phyloP scores from a whole-genome alignment of 2,113 vertebrate species.

The Apodemus sylvaticus region DNA sequence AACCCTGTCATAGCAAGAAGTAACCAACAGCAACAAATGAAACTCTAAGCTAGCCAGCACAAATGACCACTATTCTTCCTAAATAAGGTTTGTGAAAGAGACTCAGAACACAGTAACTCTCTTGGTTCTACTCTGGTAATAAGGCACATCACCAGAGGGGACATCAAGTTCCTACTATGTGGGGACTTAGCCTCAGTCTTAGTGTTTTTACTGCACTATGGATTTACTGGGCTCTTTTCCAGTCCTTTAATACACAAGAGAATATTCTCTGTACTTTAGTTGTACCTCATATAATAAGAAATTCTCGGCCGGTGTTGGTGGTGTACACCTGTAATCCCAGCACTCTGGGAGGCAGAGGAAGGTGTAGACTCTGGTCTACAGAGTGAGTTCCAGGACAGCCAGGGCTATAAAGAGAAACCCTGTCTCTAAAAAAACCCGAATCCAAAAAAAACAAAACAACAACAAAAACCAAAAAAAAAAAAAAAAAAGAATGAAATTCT shows the following conservation, averaged over 20 bases:
- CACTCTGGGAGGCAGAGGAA: too few relatives aligned
- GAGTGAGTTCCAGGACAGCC: too few relatives aligned
- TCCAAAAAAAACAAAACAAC: too few relatives aligned
- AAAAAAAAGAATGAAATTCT: too few relatives aligned
- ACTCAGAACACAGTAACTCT: conserved; percentile 46
- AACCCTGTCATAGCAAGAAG: conserved; percentile 36
- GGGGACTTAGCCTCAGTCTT: neutral
- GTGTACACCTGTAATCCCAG: too few relatives aligned
- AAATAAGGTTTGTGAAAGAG: conserved; percentile 26
- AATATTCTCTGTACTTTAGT: conserved; percentile 34
- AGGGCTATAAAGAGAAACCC: too few relatives aligned
- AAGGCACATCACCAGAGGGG: neutral
- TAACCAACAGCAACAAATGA: neutral
- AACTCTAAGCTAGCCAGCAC: neutral
- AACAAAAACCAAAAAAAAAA: too few relatives aligned
- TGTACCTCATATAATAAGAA: neutral
- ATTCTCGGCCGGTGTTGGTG: too few relatives aligned
- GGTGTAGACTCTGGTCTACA: too few relatives aligned
- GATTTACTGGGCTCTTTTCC: conserved; percentile 44
- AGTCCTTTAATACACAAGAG: conserved; percentile 31
- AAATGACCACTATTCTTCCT: conserved; percentile 39
- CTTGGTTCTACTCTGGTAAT: conserved; percentile 19
- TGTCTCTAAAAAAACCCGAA: too few relatives aligned
- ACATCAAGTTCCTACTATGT: neutral
- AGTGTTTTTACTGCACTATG: conserved; percentile 25